Percentiles rank a stretch among this genome's conserved stretches.
These are phyloP conservation scores for Caenorhabditis wallacei DNA, from an alignment of 2,888 invertebrate species.

Conservation along the genomic window DNA sequence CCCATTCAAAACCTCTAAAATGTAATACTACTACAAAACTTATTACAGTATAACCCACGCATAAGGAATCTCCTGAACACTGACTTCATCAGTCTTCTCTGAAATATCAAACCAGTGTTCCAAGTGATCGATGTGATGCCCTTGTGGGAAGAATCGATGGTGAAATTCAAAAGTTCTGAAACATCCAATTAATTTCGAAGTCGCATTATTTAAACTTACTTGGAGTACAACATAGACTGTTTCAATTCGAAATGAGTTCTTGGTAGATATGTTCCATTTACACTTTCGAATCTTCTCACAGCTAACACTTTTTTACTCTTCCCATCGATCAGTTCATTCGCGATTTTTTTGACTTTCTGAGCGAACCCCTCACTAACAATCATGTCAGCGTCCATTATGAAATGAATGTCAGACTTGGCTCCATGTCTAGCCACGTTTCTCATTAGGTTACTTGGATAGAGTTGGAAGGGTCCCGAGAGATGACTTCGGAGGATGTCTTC, in stretches of 20 bases:
- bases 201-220: conserved; percentile 15
- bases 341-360: conserved; percentile 11
- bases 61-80: conserved; percentile 60
- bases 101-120: conserved; percentile 66
- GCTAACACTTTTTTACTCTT: conserved; percentile 47
- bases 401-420: conserved; percentile 63
- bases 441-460: conserved; percentile 72
- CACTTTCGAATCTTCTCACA: conserved; percentile 57
- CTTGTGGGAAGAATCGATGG: conserved; percentile 65
- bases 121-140: conserved; percentile 67
- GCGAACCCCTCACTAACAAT: conserved; percentile 43
- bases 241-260: conserved; percentile 1
- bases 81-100: background rate
- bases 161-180: conserved; percentile 73
- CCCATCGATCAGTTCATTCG: conserved; percentile 61
- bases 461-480: conserved; percentile 53
- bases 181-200: conserved; percentile 55
- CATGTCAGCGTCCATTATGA: conserved; percentile 67
- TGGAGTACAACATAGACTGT: conserved; percentile 20
- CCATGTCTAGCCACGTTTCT: conserved; percentile 71
- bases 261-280: background rate
- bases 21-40: too few species aligned
- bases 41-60: conserved; percentile 60
- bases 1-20: conserved; percentile 61
- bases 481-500: conserved; percentile 1